Evolutionary conservation across 92 coral and sea anemone species (phyloP), one percentile per base, ranked within the genome.

Genomic region (Hydrozoanthus gracilis): DNA sequence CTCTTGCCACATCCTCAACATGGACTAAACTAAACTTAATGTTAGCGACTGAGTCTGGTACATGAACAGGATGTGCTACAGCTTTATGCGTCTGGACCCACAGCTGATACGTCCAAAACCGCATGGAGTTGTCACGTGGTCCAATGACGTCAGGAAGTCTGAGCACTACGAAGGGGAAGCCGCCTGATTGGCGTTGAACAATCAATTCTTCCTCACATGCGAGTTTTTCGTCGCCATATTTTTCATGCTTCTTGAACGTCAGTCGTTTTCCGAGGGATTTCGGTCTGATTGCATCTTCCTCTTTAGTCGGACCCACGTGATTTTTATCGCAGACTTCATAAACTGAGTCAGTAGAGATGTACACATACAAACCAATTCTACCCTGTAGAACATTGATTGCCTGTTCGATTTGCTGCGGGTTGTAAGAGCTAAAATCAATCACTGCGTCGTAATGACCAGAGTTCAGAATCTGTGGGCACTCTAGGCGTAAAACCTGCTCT

Each of bases 81-180:
- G 89, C 91, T 56, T 90, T 89, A 58, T 95, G 99, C 69, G 95
- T 88, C 18, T 86, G 88, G 35, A 95, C 84, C 99, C 99, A 97
- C 88, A 97, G 90, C 86, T 97, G 99, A 76, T 97, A 97, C 18
- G 93, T 92, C 99, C 99, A 97, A 86, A 95, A 95, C 27, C 99
- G 96, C 62, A 95, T 90, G 64, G 96, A 92, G 62, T 90, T 96
- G 73, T 97, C 99, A 73, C 99, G 96, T 87, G 97, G 97, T 70
- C 99, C 99, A 56, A 97, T 93, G 15, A 91, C 99, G 87, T 95
- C 96, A 67, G 99, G 99, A 64, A 97, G 92, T 51, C 99, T 86
- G 7, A 97, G 88, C 0, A 92, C 89, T 16, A 95, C 91, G 78
- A 88, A 97, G 50, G 99, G 98, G 72, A 97, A 92, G 12, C 99